These are phyloP conservation scores for Dicrostonyx torquatus DNA, from an alignment of 2,797 vertebrate species.

Conservation along the genomic window DNA sequence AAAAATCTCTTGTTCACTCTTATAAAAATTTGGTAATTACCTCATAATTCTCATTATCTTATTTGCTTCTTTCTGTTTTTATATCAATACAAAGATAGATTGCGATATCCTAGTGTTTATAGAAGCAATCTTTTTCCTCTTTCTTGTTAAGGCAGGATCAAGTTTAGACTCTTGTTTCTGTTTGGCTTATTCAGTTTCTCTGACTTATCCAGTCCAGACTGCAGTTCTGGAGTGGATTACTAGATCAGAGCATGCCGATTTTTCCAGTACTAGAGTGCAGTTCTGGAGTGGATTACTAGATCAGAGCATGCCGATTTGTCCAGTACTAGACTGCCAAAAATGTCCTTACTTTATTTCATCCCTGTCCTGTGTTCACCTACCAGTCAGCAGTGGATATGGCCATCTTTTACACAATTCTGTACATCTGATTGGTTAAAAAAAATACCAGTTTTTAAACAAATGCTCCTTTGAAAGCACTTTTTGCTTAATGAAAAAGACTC, in stretches of 20 bases:
- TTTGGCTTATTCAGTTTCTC: not conserved
- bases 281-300: conserved; percentile 11
- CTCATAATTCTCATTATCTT: not conserved
- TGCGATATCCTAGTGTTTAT: not conserved
- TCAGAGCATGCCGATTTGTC: no score
- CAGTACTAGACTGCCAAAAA: not conserved
- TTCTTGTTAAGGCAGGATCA: not conserved
- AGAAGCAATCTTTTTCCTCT: not conserved
- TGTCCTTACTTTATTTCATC: not conserved
- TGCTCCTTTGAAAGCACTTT: not conserved
- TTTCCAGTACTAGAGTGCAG: not conserved
- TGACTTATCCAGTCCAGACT: not conserved
- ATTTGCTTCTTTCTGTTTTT: not conserved
- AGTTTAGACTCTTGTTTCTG: not conserved
- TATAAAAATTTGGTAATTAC: not conserved
- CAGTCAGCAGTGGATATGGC: not conserved
- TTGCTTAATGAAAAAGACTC: not conserved
- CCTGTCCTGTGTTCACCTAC: not conserved
- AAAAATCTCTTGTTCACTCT: not conserved
- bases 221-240: not conserved
- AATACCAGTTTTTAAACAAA: not conserved
- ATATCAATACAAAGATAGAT: not conserved
- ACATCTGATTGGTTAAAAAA: not conserved
- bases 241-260: not conserved
- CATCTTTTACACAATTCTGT: not conserved